phyloP scores from a whole-genome alignment of 2,888 invertebrate species.

The Galerucella pusilla region DNA sequence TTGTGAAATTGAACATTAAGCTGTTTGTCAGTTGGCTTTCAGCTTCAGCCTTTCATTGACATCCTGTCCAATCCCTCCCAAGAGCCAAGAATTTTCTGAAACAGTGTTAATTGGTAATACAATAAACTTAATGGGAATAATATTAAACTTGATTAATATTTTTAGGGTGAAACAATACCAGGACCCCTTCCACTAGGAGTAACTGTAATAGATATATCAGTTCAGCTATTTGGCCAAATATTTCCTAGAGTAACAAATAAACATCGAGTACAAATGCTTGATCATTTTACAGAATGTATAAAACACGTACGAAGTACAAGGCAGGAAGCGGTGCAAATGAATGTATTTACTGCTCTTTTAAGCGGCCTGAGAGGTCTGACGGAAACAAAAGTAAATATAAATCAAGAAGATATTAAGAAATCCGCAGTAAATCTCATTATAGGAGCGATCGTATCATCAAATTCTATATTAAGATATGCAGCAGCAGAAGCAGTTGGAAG shows the following conservation, averaged over 20 bases:
- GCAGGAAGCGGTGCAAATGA: slow-evolving; percentile 96
- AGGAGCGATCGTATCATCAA: slow-evolving; percentile 78
- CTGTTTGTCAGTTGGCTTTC: no score
- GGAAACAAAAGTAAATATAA: slow-evolving; percentile 86
- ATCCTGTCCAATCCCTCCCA: no score
- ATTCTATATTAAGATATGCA: slow-evolving; percentile 88
- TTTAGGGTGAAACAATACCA: slow-evolving; percentile 72
- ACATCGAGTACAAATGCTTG: slow-evolving; percentile 96
- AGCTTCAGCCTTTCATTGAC: no score
- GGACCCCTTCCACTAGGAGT: slow-evolving; percentile 93
- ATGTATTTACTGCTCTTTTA: slow-evolving; percentile 93
- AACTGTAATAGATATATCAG: slow-evolving; percentile 95
- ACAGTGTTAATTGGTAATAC: no score
- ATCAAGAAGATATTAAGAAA: slow-evolving; percentile 90
- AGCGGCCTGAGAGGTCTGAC: slow-evolving; percentile 87
- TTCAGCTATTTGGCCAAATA: slow-evolving; percentile 91
- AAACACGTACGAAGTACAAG: slow-evolving; percentile 91
- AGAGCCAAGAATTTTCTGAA: no score
- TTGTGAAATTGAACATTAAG: no score
- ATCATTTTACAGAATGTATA: slow-evolving; percentile 96
- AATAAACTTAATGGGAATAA: no score
- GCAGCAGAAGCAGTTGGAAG: slow-evolving; percentile 96
- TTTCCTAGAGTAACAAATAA: slow-evolving; percentile 96
- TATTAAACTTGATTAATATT: slow-evolving; percentile 22
- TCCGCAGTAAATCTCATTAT: slow-evolving; percentile 84